Percentiles rank a stretch among this genome's conserved stretches.
Conservation (phyloP, 2,797 vertebrate species). For the Emydoidea blandingii region DNA sequence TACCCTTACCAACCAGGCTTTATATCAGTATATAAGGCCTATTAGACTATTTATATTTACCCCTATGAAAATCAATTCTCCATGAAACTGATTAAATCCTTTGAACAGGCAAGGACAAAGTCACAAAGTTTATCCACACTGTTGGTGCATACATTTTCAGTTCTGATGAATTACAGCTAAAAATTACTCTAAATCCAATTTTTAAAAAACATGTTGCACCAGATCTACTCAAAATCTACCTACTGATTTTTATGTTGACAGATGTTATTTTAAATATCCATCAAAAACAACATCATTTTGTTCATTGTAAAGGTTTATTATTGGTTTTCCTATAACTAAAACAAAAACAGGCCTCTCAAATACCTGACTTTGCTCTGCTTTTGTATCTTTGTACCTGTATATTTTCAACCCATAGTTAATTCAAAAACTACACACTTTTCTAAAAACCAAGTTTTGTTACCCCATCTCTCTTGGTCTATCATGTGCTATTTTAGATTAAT, state of each 20-base stretch:
- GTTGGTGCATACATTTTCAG: not conserved
- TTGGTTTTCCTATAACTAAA: not conserved
- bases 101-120: not conserved
- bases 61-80: not conserved
- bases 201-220: not conserved
- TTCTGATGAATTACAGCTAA: not conserved
- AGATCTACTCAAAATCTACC: not conserved
- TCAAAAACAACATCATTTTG: not conserved
- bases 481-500: not conserved
- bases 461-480: not conserved
- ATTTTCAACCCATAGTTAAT: not conserved
- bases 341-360: not conserved
- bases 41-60: accelerated
- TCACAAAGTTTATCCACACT: not conserved
- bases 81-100: not conserved
- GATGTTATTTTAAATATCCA: not conserved
- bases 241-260: not conserved
- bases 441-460: not conserved
- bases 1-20: not conserved
- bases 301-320: not conserved
- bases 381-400: not conserved
- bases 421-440: not conserved
- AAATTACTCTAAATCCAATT: not conserved
- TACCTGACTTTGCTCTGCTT: not conserved
- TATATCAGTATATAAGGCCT: not conserved